phyloP scores from a whole-genome alignment of 2,113 vertebrate species.

The Aphelocoma coerulescens region DNA sequence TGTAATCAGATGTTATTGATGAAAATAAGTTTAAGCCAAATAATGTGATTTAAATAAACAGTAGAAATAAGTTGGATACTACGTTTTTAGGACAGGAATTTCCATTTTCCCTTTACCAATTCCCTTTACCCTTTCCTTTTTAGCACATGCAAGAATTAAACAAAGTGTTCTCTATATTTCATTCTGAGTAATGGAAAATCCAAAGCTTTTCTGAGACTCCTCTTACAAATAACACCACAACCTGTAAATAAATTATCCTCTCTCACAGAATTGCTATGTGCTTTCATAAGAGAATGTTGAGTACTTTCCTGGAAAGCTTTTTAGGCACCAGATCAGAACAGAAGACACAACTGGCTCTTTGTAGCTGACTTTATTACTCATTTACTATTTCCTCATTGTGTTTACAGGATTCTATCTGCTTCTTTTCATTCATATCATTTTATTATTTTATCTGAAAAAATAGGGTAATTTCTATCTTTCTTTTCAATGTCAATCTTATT shows the following conservation, averaged over 20 bases:
- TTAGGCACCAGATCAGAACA: neutral
- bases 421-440: neutral
- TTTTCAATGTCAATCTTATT: neutral
- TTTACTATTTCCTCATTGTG: neutral
- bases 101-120: neutral
- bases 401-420: neutral
- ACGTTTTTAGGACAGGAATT: neutral
- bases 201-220: neutral
- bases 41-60: neutral
- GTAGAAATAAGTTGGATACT: neutral
- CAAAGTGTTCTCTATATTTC: neutral
- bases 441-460: neutral
- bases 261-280: neutral
- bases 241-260: neutral
- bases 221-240: neutral
- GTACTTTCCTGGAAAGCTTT: constrained; percentile 8
- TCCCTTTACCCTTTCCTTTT: neutral
- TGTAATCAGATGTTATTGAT: neutral
- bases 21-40: neutral
- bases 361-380: neutral
- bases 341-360: neutral
- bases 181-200: neutral
- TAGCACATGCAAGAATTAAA: neutral
- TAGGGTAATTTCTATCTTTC: neutral
- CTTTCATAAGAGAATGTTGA: neutral